Evolutionary conservation across 2,113 vertebrate genomes (phyloP), one percentile per base, ranked within the genome.

Genomic region (Nestor notabilis): DNA sequence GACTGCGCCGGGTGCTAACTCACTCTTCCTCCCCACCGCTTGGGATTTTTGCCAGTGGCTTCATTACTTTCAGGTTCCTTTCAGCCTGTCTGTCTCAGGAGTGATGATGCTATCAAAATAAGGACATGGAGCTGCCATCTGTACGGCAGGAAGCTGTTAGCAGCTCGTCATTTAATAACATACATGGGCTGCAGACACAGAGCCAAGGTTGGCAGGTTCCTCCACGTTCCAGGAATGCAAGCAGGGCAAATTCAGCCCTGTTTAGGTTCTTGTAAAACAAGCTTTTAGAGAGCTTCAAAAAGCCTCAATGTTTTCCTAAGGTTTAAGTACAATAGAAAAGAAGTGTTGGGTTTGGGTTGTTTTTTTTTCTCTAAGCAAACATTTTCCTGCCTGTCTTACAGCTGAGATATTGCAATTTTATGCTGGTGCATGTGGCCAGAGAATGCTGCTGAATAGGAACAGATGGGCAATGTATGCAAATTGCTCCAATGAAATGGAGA

Each of bases 401-500:
- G 81, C 84, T 70, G 90, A 79, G 81, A 50, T 61, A 61, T 13
- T 83, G 84, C 25, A 5, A 33, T 85, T 85, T 94, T 64, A 41
- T 93, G 80, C 83, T 53, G 6, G 65, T 64, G 65, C 75, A 33
- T 61, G 80, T 41, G 83, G 90, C 60, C 90, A 66, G 83, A 64
- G 84, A 70, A 5, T 0, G 41, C 17, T n/a, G 66, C 61, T 78
- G 87, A 89, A 65, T 27, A 27, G 65, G 71, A 91, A 61, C 90
- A 95, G 93, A 95, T 95, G 80, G 91, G 90, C 87, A 70, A 88
- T 79, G 70, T 37, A 60, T 93, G 87, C 80, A 89, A 78, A 93
- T 86, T 0, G 15, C 65, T 86, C 49, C 46, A 20, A 19, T 27
- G 75, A 89, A 95, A 93, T 8, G 65, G 90, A 69, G 87, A 65